These are phyloP conservation scores for Xerus rutilus DNA, from an alignment of 2,797 vertebrate species.

Conservation along the genomic window DNA sequence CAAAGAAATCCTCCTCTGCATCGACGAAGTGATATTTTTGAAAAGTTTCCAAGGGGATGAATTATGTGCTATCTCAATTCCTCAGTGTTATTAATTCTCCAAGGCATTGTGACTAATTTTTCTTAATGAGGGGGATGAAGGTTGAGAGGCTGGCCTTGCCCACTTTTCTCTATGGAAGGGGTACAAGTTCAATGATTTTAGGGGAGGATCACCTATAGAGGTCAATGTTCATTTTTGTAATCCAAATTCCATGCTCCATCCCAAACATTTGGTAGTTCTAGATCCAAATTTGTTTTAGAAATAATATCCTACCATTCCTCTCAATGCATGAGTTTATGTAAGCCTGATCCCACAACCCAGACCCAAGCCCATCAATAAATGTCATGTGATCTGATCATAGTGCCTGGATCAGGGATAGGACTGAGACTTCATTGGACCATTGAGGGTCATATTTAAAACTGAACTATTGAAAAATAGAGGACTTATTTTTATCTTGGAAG, in stretches of 20 bases:
- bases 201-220: not conserved
- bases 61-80: conserved; percentile 51
- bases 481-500: not conserved
- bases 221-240: not conserved
- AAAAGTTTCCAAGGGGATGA: conserved; percentile 72
- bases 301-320: not conserved
- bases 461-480: not conserved
- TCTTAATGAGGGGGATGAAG: conserved; percentile 18
- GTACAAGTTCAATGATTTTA: not conserved
- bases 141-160: not conserved
- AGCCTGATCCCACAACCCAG: not conserved
- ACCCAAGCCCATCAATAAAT: not conserved
- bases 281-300: not conserved
- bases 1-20: conserved; percentile 73
- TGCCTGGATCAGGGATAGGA: not conserved
- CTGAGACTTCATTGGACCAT: not conserved
- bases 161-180: not conserved
- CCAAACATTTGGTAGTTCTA: not conserved
- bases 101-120: conserved; percentile 43
- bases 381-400: not conserved
- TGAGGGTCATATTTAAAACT: not conserved
- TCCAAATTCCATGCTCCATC: fast-evolving
- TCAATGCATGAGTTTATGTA: not conserved
- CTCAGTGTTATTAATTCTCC: conserved; percentile 7
- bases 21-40: conserved; percentile 64